A percentile compares a stretch with the other conserved stretches of the same genome.
Evolutionary conservation across 1,140 invertebrate species (phyloP).

Genomic region (Pygmarrhopalites habei): DNA sequence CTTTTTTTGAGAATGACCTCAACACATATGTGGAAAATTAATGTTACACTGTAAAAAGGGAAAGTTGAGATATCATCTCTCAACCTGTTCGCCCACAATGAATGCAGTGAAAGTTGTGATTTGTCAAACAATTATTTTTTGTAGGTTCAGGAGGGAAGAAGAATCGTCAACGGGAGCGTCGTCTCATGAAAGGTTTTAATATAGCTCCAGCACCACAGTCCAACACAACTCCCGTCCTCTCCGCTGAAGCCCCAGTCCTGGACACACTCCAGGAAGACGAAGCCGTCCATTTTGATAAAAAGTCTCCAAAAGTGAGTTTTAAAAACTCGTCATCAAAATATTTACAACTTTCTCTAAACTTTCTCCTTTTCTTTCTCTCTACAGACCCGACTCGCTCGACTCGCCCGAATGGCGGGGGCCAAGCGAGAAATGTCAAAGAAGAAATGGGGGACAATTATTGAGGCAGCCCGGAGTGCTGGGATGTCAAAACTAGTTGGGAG

Average conservation of each 20-base stretch:
- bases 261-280: slow-evolving; percentile 29
- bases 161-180: slow-evolving; percentile 81
- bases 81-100: too few relatives aligned
- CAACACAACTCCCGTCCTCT: slow-evolving; percentile 42
- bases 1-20: too few relatives aligned
- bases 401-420: slow-evolving; percentile 43
- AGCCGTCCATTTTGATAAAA: slow-evolving; percentile 35
- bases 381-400: slow-evolving; percentile 43
- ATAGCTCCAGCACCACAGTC: slow-evolving; percentile 60
- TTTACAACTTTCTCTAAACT: not conserved
- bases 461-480: slow-evolving; percentile 65
- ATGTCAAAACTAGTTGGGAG: slow-evolving; percentile 67
- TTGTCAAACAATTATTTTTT: too few relatives aligned
- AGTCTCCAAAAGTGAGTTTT: slow-evolving; percentile 34
- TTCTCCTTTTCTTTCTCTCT: not conserved
- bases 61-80: too few relatives aligned
- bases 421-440: slow-evolving; percentile 51
- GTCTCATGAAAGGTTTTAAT: slow-evolving; percentile 91
- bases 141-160: slow-evolving; percentile 87
- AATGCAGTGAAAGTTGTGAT: too few relatives aligned
- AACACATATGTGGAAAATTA: too few relatives aligned
- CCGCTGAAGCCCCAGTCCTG: slow-evolving; percentile 30
- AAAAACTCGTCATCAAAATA: not conserved
- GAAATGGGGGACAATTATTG: slow-evolving; percentile 70
- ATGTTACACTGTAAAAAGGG: too few relatives aligned